A percentile compares a stretch with the other conserved stretches of the same genome.
Evolutionary conservation across 2,113 vertebrate genomes (phyloP).

Genomic region (Albula glossodonta): DNA sequence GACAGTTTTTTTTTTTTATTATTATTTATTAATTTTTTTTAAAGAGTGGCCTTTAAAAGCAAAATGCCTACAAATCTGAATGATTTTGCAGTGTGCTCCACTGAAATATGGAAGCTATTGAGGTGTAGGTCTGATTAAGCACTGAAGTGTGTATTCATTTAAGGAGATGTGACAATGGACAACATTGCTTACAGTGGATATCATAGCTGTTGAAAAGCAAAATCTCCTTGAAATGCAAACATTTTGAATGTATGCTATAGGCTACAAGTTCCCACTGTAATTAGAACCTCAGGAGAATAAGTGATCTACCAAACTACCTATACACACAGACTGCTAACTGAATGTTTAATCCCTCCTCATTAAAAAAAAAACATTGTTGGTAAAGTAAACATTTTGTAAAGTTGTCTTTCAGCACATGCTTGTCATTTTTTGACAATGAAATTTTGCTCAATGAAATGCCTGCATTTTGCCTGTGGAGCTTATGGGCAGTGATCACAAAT

Average conservation of each 20-base stretch:
- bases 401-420: constrained; percentile 25
- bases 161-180: background rate
- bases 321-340: background rate
- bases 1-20: background rate
- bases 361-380: constrained; percentile 7
- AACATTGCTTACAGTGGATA: background rate
- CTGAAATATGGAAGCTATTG: background rate
- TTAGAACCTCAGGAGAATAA: background rate
- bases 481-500: background rate
- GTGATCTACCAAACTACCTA: constrained; percentile 11
- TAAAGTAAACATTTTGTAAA: background rate
- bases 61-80: background rate
- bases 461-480: constrained; percentile 27
- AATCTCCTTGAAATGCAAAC: constrained; percentile 4
- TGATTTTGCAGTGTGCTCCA: background rate
- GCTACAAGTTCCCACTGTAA: background rate
- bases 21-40: background rate
- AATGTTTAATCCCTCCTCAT: constrained; percentile 11
- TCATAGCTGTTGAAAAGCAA: background rate
- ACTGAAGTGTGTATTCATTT: background rate
- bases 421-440: constrained; percentile 8
- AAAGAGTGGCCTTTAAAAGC: background rate
- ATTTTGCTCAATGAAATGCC: constrained; percentile 33
- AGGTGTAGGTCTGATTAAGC: background rate
- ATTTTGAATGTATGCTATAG: background rate